Percentiles rank a stretch among this genome's conserved stretches.
phyloP scores from a whole-genome alignment of 2,797 vertebrate species.

The Carcharodon carcharias region DNA sequence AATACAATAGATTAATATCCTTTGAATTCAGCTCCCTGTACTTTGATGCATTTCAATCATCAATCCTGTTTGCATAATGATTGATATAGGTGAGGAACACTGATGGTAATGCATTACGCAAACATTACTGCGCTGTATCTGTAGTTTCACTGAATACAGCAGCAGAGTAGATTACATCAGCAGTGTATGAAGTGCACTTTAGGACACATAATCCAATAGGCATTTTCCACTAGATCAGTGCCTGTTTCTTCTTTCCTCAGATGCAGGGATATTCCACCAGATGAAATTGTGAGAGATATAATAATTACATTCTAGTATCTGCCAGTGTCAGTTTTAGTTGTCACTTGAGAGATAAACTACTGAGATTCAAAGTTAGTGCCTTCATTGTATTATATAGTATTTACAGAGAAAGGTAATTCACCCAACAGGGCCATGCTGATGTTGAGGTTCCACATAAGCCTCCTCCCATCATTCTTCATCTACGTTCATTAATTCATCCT shows the following conservation, averaged over 20 bases:
- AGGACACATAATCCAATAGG: background rate
- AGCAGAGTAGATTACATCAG: background rate
- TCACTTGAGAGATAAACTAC: background rate
- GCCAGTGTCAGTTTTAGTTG: background rate
- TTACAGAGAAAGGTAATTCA: background rate
- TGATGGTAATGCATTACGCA: background rate
- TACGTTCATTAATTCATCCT: no score
- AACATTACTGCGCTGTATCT: background rate
- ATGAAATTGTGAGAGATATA: no score
- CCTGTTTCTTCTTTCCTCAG: background rate
- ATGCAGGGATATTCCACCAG: no score
- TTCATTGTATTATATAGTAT: background rate
- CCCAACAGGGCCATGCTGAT: no score
- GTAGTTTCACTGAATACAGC: background rate
- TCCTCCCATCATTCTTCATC: no score
- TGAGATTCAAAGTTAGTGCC: background rate
- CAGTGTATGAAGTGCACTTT: background rate
- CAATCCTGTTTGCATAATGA: background rate
- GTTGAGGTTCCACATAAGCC: no score
- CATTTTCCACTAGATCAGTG: background rate
- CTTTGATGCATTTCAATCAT: background rate
- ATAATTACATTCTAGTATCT: background rate
- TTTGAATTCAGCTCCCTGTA: no score
- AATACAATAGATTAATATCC: background rate
- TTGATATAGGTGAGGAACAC: background rate